Evolutionary conservation across 2,113 vertebrate genomes (phyloP).

Genomic region (Erpornis zantholeuca): DNA sequence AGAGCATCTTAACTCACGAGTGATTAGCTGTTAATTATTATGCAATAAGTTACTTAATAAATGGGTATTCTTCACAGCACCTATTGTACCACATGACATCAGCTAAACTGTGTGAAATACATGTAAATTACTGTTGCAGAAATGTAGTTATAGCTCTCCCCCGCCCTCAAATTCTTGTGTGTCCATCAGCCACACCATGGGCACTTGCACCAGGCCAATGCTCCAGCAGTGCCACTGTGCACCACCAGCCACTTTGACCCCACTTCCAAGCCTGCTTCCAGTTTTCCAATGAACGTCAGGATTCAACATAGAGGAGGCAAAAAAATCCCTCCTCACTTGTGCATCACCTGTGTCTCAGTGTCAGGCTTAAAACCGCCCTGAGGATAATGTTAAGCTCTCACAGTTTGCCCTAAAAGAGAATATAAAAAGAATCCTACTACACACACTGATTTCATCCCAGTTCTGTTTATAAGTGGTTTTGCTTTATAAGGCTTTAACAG

Average conservation of each 20-base stretch:
- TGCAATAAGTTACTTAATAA: conserved; percentile 51
- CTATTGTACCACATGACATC: neutral
- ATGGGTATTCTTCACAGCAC: neutral
- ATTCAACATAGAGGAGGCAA: neutral
- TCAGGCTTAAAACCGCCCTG: neutral
- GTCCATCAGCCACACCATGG: accelerated
- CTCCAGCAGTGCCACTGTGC: accelerated
- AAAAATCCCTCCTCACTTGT: neutral
- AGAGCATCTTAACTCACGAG: conserved; percentile 2
- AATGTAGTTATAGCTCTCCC: neutral
- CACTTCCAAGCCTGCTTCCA: neutral
- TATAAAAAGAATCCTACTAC: neutral
- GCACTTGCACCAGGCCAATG: accelerated
- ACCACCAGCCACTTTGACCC: neutral
- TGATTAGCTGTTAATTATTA: conserved; percentile 54
- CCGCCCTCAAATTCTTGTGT: neutral
- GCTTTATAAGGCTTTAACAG: neutral
- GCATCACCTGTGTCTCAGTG: neutral
- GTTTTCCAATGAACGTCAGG: neutral
- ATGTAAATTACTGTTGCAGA: neutral
- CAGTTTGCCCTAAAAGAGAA: neutral
- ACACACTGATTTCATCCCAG: neutral
- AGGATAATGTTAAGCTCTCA: neutral
- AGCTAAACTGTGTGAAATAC: neutral
- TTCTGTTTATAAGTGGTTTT: neutral